phyloP scores from a whole-genome alignment of 2,888 invertebrate species.

The Adelphocoris suturalis region DNA sequence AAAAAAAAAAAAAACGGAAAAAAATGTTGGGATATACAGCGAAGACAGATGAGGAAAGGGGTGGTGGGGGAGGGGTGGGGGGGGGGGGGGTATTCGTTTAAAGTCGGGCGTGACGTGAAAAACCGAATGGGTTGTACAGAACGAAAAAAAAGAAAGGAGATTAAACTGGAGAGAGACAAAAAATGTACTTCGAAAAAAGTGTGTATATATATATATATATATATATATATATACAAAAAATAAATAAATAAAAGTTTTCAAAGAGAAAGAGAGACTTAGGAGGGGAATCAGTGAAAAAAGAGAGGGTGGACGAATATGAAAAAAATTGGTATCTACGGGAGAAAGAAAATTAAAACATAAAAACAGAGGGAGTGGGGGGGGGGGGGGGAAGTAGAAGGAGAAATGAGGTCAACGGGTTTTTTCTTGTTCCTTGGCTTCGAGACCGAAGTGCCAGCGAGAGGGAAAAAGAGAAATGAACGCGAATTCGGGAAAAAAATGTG shows the following conservation, averaged over 20 bases:
- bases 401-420: conserved; percentile 46
- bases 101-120: conserved; percentile 63
- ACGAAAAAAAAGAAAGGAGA: neutral
- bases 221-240: neutral
- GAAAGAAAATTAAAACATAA: neutral
- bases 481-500: neutral
- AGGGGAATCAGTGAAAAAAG: neutral
- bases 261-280: neutral
- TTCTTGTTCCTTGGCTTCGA: conserved; percentile 6
- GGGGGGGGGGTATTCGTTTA: conserved; percentile 42
- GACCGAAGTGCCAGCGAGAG: neutral
- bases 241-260: neutral
- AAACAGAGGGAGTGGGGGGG: neutral
- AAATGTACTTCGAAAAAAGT: too few species aligned
- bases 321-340: neutral
- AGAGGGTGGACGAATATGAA: neutral
- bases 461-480: conserved; percentile 6
- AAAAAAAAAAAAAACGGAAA: neutral
- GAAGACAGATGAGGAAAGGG: neutral
- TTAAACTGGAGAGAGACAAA: neutral
- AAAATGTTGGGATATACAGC: neutral
- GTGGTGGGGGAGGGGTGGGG: neutral
- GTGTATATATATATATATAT: too few species aligned
- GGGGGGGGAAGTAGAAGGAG: neutral
- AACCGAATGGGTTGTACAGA: neutral